phyloP scores from a whole-genome alignment of 2,797 vertebrate species.

The Epinephelus coioides region DNA sequence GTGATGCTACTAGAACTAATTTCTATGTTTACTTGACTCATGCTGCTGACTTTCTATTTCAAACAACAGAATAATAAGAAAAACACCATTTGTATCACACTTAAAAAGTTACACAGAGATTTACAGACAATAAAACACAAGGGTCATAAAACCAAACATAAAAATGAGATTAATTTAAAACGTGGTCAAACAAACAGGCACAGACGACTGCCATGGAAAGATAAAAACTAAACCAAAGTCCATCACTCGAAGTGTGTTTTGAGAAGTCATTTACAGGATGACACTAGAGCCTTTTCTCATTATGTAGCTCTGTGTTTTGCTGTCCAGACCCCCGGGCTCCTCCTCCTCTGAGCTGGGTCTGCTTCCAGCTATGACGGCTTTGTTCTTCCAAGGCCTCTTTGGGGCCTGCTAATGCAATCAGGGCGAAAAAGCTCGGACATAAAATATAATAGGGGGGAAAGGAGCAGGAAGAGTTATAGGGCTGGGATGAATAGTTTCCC shows the following conservation, averaged over 20 bases:
- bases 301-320: constrained; percentile 31
- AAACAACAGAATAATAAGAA: not conserved
- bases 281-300: constrained; percentile 48
- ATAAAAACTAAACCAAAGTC: not conserved
- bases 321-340: constrained; percentile 35
- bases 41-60: not conserved
- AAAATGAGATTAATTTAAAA: not conserved
- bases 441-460: constrained; percentile 82
- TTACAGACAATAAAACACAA: constrained; percentile 16
- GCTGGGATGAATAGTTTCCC: constrained; percentile 82
- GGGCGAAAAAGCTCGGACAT: constrained; percentile 74
- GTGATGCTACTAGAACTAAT: not conserved
- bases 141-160: not conserved
- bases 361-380: constrained; percentile 76
- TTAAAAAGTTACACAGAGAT: not conserved
- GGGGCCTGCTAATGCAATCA: constrained; percentile 85
- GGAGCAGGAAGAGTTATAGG: constrained; percentile 81
- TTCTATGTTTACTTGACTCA: not conserved
- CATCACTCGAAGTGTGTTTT: constrained; percentile 16
- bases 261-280: constrained; percentile 56
- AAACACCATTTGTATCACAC: not conserved
- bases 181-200: not conserved
- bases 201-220: constrained; percentile 6
- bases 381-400: constrained; percentile 81
- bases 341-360: constrained; percentile 53